These are phyloP conservation scores for Raja brachyura DNA, from an alignment of 2,113 vertebrate genomes.

Conservation along the genomic window DNA sequence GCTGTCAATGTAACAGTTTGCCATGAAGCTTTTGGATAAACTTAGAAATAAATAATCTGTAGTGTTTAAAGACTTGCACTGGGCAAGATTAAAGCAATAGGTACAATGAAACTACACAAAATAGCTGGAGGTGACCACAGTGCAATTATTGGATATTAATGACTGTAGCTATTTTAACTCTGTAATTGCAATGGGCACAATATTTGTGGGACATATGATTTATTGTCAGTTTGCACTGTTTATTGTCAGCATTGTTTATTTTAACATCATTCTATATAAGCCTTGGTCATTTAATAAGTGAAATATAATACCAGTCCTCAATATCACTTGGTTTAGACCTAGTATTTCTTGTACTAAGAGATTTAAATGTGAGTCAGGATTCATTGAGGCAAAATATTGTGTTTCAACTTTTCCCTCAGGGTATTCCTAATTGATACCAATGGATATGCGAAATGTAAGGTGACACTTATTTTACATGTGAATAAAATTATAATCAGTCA, in stretches of 20 bases:
- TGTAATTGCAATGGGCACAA: not conserved
- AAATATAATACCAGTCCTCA: too few relatives aligned
- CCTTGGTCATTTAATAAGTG: not conserved
- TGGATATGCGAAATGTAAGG: constrained; percentile 49
- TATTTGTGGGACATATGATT: not conserved
- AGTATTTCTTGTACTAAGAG: constrained; percentile 40
- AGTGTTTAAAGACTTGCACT: not conserved
- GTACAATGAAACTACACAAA: not conserved
- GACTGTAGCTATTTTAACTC: not conserved
- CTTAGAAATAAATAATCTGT: too few relatives aligned
- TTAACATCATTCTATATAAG: not conserved
- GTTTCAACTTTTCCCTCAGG: constrained; percentile 48
- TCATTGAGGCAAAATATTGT: constrained; percentile 44
- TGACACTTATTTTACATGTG: constrained; percentile 50
- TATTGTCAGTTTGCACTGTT: not conserved
- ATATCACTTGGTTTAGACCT: too few relatives aligned
- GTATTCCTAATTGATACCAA: constrained; percentile 45
- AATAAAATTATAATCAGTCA: not conserved
- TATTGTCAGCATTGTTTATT: not conserved
- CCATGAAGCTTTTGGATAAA: too few relatives aligned
- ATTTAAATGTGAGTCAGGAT: constrained; percentile 52
- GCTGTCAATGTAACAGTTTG: too few relatives aligned
- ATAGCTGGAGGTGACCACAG: not conserved
- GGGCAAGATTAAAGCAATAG: not conserved
- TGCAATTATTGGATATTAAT: not conserved